These are phyloP conservation scores for Excalfactoria chinensis DNA, from an alignment of 2,113 vertebrate genomes.

Conservation along the genomic window DNA sequence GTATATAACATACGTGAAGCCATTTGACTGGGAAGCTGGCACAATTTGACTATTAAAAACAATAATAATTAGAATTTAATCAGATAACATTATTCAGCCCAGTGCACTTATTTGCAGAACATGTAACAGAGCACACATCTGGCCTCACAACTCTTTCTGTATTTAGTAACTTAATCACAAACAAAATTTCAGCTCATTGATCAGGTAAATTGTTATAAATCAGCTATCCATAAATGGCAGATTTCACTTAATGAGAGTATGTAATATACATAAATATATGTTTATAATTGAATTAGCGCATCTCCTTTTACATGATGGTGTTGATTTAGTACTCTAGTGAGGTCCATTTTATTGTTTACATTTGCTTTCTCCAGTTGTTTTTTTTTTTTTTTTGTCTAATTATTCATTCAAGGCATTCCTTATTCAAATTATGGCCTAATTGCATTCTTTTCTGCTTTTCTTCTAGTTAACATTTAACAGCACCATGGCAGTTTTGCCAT, in stretches of 20 bases:
- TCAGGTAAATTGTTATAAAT: neutral
- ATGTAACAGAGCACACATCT: neutral
- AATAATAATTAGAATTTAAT: neutral
- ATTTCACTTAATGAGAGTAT: neutral
- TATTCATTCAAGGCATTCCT: slow-evolving; percentile 32
- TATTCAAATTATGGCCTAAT: slow-evolving; percentile 26
- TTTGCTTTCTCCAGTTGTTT: slow-evolving; percentile 38
- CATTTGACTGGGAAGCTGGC: neutral
- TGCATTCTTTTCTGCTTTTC: slow-evolving; percentile 36
- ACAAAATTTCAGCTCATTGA: neutral
- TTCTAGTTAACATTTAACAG: neutral
- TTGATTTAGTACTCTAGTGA: neutral
- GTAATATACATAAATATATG: slow-evolving; percentile 20
- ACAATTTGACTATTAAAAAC: neutral
- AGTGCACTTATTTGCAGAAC: neutral
- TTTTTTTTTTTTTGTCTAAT: neutral
- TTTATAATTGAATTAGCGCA: neutral
- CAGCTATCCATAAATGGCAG: neutral
- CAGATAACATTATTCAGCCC: neutral
- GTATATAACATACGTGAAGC: neutral
- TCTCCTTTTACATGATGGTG: neutral
- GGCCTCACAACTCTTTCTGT: neutral
- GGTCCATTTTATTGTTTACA: neutral
- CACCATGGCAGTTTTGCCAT: neutral
- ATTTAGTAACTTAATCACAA: neutral